These are phyloP conservation scores for Bombus ignitus DNA, from an alignment of 1,140 invertebrate species.

Conservation along the genomic window DNA sequence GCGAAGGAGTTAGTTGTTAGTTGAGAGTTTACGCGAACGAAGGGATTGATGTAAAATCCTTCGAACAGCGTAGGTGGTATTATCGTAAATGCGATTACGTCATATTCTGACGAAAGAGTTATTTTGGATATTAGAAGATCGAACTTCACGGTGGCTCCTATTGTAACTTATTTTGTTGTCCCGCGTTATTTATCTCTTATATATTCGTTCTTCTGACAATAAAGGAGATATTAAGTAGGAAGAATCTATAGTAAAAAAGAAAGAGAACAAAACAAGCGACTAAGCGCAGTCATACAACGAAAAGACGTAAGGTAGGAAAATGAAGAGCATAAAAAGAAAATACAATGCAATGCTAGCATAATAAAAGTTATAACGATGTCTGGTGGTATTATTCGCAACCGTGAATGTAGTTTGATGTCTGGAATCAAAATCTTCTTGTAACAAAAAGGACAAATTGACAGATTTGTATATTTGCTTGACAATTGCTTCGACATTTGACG, in stretches of 20 bases:
- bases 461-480: too few relatives aligned
- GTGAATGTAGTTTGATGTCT: too few relatives aligned
- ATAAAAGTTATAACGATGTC: too few relatives aligned
- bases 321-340: too few relatives aligned
- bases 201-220: neutral
- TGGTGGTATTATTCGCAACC: too few relatives aligned
- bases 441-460: too few relatives aligned
- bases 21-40: neutral
- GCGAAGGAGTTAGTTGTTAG: neutral
- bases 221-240: neutral
- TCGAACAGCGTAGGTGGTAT: neutral
- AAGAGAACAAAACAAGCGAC: too few relatives aligned
- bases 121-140: neutral
- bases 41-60: neutral
- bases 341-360: too few relatives aligned
- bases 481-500: too few relatives aligned
- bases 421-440: too few relatives aligned
- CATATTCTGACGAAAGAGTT: neutral
- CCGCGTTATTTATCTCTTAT: neutral
- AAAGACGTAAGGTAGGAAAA: too few relatives aligned
- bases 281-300: too few relatives aligned
- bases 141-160: neutral
- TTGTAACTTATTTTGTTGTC: neutral
- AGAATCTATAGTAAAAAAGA: neutral
- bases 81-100: neutral